Conservation (phyloP, 2,113 vertebrate genomes). For the Hyaena hyaena region DNA sequence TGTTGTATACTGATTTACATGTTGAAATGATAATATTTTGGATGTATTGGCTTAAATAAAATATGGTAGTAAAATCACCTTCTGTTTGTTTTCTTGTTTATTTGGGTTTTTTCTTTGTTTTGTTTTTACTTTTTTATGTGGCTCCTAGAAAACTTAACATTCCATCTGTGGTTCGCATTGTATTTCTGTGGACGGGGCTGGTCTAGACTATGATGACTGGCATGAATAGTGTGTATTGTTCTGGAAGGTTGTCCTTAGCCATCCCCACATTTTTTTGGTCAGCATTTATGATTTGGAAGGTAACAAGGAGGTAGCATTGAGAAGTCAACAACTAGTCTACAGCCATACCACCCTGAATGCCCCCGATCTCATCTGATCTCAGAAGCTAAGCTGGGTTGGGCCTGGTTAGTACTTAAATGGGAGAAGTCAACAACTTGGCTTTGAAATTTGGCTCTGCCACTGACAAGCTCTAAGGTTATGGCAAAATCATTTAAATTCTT, state of each 20-base stretch:
- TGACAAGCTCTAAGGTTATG: background rate
- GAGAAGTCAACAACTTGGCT: background rate
- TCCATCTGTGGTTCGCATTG: background rate
- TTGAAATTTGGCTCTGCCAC: background rate
- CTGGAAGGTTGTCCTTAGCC: background rate
- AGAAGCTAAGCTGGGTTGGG: too few relatives aligned
- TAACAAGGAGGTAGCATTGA: background rate
- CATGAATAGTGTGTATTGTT: background rate
- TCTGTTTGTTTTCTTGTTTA: background rate
- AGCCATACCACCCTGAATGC: too few relatives aligned
- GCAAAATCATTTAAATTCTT: background rate
- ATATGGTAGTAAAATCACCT: background rate
- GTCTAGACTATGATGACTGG: background rate
- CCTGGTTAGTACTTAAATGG: too few relatives aligned
- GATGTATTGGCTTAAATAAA: background rate
- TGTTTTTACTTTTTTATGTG: background rate
- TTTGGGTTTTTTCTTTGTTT: background rate
- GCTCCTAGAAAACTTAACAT: background rate
- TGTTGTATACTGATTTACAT: slow-evolving; percentile 9
- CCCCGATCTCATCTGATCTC: too few relatives aligned
- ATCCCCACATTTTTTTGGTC: background rate
- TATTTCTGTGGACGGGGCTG: background rate
- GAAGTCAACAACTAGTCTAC: background rate
- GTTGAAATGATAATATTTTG: background rate
- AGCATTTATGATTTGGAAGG: background rate